A percentile compares a stretch with the other conserved stretches of the same genome.
phyloP scores from a whole-genome alignment of 2,797 vertebrate genomes.

The Hippocampus kuda region DNA sequence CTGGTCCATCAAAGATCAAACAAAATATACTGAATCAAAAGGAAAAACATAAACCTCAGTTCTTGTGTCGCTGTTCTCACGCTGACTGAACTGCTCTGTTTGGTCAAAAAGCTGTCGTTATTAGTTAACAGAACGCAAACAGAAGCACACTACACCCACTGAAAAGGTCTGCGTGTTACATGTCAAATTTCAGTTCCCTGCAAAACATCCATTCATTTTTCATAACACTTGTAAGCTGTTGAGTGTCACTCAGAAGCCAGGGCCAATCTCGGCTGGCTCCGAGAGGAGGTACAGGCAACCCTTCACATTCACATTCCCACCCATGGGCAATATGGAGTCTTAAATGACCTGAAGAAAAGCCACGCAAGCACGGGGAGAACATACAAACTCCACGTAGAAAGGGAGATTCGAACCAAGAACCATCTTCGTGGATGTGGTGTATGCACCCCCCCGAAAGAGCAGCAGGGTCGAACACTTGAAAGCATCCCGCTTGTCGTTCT shows the following conservation, averaged over 20 bases:
- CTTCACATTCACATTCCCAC: no score
- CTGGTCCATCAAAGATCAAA: not conserved
- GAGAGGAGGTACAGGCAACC: no score
- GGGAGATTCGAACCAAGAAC: conserved; percentile 2
- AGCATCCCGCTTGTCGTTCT: conserved; percentile 65
- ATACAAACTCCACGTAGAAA: conserved; percentile 12
- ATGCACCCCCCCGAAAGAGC: conserved; percentile 34
- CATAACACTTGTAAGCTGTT: no score
- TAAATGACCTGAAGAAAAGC: not conserved
- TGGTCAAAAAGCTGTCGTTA: conserved; percentile 5
- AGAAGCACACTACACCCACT: conserved; percentile 8
- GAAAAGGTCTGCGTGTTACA: conserved; percentile 27
- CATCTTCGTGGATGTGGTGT: conserved; percentile 12
- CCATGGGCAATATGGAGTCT: conserved; percentile 32
- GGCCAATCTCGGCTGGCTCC: no score
- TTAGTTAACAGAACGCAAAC: conserved; percentile 11
- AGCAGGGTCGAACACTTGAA: conserved; percentile 44
- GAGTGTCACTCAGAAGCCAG: no score
- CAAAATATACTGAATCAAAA: conserved; percentile 11
- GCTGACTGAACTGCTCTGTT: no score
- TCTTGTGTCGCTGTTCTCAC: not conserved
- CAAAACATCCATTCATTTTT: conserved; percentile 36
- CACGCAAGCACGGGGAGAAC: no score
- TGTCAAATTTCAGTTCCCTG: conserved; percentile 20
- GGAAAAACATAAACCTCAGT: not conserved